phyloP scores from a whole-genome alignment of 2,113 vertebrate genomes.

The Haplochromis vanheusdeni region DNA sequence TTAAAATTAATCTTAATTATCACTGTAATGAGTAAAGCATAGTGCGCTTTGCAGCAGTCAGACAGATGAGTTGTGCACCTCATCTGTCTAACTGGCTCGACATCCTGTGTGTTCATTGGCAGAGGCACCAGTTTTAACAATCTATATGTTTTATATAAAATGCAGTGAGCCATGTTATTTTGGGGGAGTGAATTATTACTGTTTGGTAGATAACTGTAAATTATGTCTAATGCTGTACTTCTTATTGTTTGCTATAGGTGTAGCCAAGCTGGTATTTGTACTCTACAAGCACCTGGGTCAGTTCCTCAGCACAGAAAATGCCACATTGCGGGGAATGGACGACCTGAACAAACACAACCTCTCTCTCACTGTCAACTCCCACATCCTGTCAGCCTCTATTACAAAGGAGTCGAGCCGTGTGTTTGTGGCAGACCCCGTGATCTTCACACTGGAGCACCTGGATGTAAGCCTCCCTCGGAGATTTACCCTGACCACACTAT shows the following conservation, averaged over 20 bases:
- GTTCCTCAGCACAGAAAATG: constrained; percentile 94
- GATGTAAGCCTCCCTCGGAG: constrained; percentile 81
- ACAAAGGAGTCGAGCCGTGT: constrained; percentile 98
- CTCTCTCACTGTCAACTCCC: constrained; percentile 93
- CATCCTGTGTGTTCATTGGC: background rate
- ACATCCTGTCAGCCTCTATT: constrained; percentile 94
- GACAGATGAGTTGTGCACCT: background rate
- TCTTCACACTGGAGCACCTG: constrained; percentile 94
- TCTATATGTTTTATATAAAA: background rate
- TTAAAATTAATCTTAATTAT: background rate
- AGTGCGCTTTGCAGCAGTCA: background rate
- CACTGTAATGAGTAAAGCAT: background rate
- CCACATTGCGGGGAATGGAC: constrained; percentile 82
- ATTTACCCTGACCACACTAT: background rate
- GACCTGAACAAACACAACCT: constrained; percentile 82
- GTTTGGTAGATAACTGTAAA: background rate
- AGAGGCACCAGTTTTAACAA: background rate
- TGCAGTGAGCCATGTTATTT: background rate
- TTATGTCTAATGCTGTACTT: background rate
- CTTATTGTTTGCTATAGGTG: constrained; percentile 66
- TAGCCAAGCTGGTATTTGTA: constrained; percentile 96
- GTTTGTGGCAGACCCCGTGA: constrained; percentile 89
- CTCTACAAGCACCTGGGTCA: constrained; percentile 95
- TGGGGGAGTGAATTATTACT: background rate
- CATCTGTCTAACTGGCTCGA: background rate